Percentiles rank a stretch among this genome's conserved stretches.
phyloP scores from a whole-genome alignment of 1,140 invertebrate genomes.

The Euwallacea similis region DNA sequence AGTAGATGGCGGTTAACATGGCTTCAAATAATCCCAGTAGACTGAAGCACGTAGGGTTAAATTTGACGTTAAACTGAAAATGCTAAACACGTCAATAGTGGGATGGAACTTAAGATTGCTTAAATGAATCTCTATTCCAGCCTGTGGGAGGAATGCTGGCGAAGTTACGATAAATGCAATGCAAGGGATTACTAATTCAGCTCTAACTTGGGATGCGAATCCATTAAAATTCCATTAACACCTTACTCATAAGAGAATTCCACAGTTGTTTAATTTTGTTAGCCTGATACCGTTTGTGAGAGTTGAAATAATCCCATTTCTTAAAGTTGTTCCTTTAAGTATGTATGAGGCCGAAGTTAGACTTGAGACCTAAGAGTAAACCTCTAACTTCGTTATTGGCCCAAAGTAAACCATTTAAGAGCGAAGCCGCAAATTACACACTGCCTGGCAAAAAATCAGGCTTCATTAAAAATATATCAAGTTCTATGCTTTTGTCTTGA shows the following conservation, averaged over 20 bases:
- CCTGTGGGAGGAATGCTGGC: background rate
- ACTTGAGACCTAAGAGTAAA: no score
- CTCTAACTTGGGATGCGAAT: conserved; percentile 16
- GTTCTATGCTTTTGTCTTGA: no score
- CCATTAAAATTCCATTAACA: conserved; percentile 28
- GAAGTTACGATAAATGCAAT: conserved; percentile 8
- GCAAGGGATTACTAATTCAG: conserved; percentile 6
- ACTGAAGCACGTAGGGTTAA: background rate
- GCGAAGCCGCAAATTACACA: no score
- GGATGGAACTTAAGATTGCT: background rate
- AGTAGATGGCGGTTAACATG: background rate
- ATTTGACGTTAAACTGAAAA: conserved; percentile 4
- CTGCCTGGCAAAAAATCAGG: no score
- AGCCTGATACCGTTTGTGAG: conserved; percentile 12
- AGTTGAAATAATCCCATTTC: no score
- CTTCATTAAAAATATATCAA: no score
- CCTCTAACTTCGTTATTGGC: no score
- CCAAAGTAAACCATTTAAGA: no score
- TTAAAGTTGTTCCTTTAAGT: no score
- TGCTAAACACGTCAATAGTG: background rate
- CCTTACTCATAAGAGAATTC: conserved; percentile 25
- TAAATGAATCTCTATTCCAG: background rate
- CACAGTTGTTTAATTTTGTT: conserved; percentile 28
- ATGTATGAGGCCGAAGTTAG: no score
- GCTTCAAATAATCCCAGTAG: background rate